Base-by-base conservation (phyloP, 1,140 invertebrate species). In the Drosophila nebulosa region DNA sequence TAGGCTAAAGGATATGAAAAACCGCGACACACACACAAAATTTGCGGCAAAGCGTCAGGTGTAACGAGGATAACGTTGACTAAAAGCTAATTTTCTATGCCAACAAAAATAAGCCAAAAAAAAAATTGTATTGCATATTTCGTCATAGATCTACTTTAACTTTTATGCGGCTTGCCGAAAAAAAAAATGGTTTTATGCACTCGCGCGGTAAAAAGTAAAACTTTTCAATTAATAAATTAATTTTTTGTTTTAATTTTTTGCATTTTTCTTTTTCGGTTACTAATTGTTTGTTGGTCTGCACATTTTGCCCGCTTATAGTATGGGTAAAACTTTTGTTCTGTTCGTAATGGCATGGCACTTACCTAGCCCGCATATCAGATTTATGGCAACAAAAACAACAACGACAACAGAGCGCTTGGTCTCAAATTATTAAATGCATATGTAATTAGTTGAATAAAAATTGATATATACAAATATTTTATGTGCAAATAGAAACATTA, bases 141-240 rank as follows among this genome's bases (percentile, higher is more conserved):
- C 70, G 64, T 30, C 66, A 52, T 71, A 69, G 65, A 18, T 46
- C 39, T 78, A 57, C 30, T 35, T 51, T 55, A 79, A 84, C 68
- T 79, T 84, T 84, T 69, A 67, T 84, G 72, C 30, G 60, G 62
- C 18, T 32, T 52, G 42, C 39, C 55, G 32, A 35, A 52, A 61
- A 69, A 62, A 35, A 52, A 61, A 69, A 62, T 51, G 22, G 51
- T 64, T 67, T 35, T 58, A 64, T 64, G 59, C 21, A 50, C 53
- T 67, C 66, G 55, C 57, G 66, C 39, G 42, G 57, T 66, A 77
- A 64, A 78, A 77, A 79, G 16, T 73, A 68, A 64, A 84, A 76
- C 71, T 84, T 81, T 81, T 81, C 74, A 81, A 81, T 81, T 81
- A 78, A 78, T 81, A 81, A 84, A 84, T 79, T 69, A 69, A 63